Evolutionary conservation across 1,140 invertebrate genomes (phyloP).

Genomic region (Hylyphantes graminicola): DNA sequence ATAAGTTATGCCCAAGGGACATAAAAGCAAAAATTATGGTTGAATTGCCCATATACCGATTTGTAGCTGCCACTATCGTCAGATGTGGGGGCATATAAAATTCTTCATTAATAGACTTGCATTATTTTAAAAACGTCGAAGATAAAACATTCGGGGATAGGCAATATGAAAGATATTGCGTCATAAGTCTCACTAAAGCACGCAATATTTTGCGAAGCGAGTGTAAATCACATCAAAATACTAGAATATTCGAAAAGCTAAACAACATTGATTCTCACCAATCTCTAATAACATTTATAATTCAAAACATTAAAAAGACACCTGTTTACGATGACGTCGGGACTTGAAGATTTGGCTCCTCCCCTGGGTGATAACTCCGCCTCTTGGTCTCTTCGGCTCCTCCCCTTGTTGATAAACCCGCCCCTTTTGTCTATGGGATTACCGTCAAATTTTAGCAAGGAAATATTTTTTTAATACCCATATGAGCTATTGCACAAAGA

Average conservation of each 20-base stretch:
- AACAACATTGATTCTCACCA: conserved; percentile 40
- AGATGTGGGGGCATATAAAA: conserved; percentile 41
- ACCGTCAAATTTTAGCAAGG: no score
- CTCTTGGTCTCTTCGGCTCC: no score
- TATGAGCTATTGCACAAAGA: no score
- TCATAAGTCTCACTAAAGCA: conserved; percentile 47
- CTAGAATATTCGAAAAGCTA: conserved; percentile 49
- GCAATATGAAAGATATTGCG: conserved; percentile 57
- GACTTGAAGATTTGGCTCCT: no score
- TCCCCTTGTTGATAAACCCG: no score
- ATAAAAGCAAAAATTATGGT: no score
- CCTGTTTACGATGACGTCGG: background rate
- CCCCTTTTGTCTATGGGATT: no score
- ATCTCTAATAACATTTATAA: conserved; percentile 35
- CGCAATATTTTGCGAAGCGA: conserved; percentile 53
- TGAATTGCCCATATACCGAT: background rate
- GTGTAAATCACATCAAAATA: conserved; percentile 61
- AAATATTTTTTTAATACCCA: no score
- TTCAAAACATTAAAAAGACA: conserved; percentile 31
- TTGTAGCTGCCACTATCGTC: conserved; percentile 56
- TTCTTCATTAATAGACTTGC: conserved; percentile 28
- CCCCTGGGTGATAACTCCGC: no score
- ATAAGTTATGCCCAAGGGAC: no score
- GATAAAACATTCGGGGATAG: conserved; percentile 36
- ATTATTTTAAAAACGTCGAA: conserved; percentile 53